Percentiles rank a stretch among this genome's conserved stretches.
These are phyloP conservation scores for Anisognathus igniventris DNA, from an alignment of 2,797 vertebrate species.

Conservation along the genomic window DNA sequence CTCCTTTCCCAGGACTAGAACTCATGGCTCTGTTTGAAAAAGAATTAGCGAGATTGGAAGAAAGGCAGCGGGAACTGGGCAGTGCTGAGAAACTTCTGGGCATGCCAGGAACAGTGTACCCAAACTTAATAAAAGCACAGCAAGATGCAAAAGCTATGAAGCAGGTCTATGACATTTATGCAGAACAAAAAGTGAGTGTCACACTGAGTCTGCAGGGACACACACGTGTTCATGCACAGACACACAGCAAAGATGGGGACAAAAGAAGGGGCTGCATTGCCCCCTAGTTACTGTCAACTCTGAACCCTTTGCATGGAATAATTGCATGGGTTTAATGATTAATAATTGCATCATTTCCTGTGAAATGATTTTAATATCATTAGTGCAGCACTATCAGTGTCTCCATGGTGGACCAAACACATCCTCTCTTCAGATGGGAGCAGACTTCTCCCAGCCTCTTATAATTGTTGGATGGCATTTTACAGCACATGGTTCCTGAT, in stretches of 20 bases:
- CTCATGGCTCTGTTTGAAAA: slow-evolving; percentile 80
- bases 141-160: slow-evolving; percentile 84
- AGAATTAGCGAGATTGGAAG: slow-evolving; percentile 80
- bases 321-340: too few species aligned
- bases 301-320: neutral
- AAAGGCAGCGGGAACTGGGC: slow-evolving; percentile 76
- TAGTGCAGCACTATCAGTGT: neutral
- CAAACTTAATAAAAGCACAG: slow-evolving; percentile 82
- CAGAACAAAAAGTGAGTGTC: slow-evolving; percentile 78
- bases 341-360: too few species aligned
- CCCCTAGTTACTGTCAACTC: neutral
- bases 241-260: neutral
- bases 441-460: neutral
- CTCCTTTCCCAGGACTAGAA: slow-evolving; percentile 74
- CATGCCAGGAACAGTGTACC: slow-evolving; percentile 81
- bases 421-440: neutral
- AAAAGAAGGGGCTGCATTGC: neutral
- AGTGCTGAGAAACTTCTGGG: slow-evolving; percentile 90
- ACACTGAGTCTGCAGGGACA: neutral
- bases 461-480: neutral
- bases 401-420: neutral
- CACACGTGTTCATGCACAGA: fast-evolving
- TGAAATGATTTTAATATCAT: neutral
- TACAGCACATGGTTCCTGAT: neutral
- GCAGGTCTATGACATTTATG: slow-evolving; percentile 85